Percentiles rank a stretch among this genome's conserved stretches.
Conservation (phyloP, 1,140 invertebrate genomes). For the Trichonephila inaurata region DNA sequence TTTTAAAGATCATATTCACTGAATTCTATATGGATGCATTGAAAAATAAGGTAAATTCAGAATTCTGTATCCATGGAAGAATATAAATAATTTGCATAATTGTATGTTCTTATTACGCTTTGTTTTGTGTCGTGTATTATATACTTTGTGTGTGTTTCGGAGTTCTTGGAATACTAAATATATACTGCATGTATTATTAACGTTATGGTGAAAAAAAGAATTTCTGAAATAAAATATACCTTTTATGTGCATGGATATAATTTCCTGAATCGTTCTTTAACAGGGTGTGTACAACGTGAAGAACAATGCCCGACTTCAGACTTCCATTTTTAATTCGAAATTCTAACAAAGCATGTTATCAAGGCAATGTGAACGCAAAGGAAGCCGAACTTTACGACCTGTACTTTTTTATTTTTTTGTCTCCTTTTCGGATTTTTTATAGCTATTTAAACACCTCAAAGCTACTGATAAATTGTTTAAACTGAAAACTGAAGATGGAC, state of each 20-base stretch:
- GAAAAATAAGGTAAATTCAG: no score
- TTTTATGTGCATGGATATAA: background rate
- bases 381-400: background rate
- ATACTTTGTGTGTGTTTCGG: no score
- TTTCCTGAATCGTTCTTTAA: background rate
- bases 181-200: no score
- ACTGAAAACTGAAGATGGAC: slow-evolving; percentile 57
- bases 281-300: background rate
- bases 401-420: background rate
- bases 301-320: background rate
- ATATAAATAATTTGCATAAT: no score
- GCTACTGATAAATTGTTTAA: slow-evolving; percentile 40
- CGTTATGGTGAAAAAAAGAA: no score
- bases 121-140: no score
- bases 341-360: background rate
- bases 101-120: no score
- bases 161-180: no score
- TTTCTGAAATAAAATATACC: no score
- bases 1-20: no score
- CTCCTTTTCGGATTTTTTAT: slow-evolving; percentile 43
- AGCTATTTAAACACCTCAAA: slow-evolving; percentile 71
- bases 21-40: no score
- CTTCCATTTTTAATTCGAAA: background rate
- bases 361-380: background rate
- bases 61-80: no score